Base-by-base conservation (phyloP, 2,113 vertebrate genomes). In the Heterocephalus glaber region DNA sequence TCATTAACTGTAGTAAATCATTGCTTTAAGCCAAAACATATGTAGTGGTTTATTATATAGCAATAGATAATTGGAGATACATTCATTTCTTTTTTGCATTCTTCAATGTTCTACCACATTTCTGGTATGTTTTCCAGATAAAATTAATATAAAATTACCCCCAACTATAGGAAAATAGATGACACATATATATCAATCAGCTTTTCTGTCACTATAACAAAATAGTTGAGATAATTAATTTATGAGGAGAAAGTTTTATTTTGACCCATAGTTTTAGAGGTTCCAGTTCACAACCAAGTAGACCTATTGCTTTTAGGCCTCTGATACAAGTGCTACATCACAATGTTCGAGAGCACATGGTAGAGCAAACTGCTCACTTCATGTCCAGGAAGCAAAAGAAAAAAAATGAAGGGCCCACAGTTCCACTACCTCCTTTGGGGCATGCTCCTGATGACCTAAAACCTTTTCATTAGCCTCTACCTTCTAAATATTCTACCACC, bases 71-170 rank as follows among this genome's bases (percentile, higher is more conserved):
- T 33, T 76, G 19, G 94, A 95, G 41, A 49, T 5, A 90, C 56
- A 81, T 86, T 94, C 49, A 89, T 58, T 91, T 89, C 30, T 7
- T 5, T n/a, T 72, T 76, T 94, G 70, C 61, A 94, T 90, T 87
- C 68, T 56, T 86, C 76, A 28, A 80, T 81, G 7, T 86, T 95
- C 41, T 49, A 49, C 89, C 68, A 63, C 56, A 86, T 84, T 94
- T 74, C 16, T 93, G 33, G 41, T 7, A 44, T 52, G 24, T 61
- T 80, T 94, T 94, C 26, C 11, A 90, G 74, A 68, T 83, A 77
- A 97, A 44, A 56, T 68, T 91, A 68, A 86, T 35, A 91, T 95
- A 49, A 26, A 94, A 93, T 93, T 74, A 58, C 44, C 81, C 95
- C 56, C 80, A n/a, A 52, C 92, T 86, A 80, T 20, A 86, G 81